Conservation (phyloP, 2,888 invertebrate genomes). For the Oscheius sp. region DNA sequence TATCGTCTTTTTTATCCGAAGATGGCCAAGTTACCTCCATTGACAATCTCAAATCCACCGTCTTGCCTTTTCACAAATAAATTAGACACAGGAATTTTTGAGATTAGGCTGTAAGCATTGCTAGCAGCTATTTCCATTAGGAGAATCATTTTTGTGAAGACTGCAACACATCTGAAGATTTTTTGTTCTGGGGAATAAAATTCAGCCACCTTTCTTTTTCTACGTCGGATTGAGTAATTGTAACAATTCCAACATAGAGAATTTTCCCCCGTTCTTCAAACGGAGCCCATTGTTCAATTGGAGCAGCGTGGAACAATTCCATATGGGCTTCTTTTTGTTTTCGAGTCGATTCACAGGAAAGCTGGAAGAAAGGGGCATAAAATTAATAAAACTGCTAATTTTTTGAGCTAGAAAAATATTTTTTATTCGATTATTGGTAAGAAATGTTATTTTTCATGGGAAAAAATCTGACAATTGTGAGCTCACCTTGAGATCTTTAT, state of each 20-base stretch:
- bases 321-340: conserved; percentile 94
- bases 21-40: not conserved
- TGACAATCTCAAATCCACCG: not conserved
- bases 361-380: conserved; percentile 77
- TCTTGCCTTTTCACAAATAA: conserved; percentile 38
- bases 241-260: conserved; percentile 77
- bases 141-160: conserved; percentile 89
- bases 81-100: conserved; percentile 40
- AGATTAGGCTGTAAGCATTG: conserved; percentile 83
- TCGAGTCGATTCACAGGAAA: conserved; percentile 86
- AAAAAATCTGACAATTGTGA: conserved; percentile 75
- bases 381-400: conserved; percentile 34
- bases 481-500: conserved; percentile 87
- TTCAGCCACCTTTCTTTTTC: conserved; percentile 74
- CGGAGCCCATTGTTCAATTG: conserved; percentile 91
- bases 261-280: conserved; percentile 78
- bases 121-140: conserved; percentile 88
- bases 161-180: conserved; percentile 83
- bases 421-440: too few species aligned
- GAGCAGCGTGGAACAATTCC: conserved; percentile 89
- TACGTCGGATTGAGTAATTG: conserved; percentile 79
- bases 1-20: not conserved
- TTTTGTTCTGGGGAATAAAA: not conserved
- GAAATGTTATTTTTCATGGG: too few species aligned
- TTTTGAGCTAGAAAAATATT: not conserved